A percentile compares a stretch with the other conserved stretches of the same genome.
Evolutionary conservation across 2,888 invertebrate species (phyloP).

Genomic region (Odontomyia ornata): DNA sequence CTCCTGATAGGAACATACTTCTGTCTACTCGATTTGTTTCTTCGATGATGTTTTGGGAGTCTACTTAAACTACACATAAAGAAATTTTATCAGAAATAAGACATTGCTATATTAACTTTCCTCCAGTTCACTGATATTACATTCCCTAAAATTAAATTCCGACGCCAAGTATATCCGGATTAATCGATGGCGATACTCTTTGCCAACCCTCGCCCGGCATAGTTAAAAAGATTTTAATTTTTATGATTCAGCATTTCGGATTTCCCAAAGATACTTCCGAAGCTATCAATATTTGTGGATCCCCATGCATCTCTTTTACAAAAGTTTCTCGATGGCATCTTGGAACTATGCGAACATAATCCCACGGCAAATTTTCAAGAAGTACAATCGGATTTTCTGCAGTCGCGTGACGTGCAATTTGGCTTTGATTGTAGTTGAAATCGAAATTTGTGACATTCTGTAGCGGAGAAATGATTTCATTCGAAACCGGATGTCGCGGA

Average conservation of each 20-base stretch:
- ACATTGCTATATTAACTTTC: too few relatives aligned
- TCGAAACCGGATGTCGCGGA: constrained; percentile 14
- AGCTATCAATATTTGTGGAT: not conserved
- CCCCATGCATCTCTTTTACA: not conserved
- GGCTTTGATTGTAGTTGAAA: constrained; percentile 21
- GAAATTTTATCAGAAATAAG: too few relatives aligned
- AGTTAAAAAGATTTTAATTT: not conserved
- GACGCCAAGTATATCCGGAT: too few relatives aligned
- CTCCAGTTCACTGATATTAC: too few relatives aligned
- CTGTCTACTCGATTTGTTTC: too few relatives aligned
- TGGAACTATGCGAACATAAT: not conserved
- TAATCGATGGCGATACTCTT: too few relatives aligned
- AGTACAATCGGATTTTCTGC: not conserved
- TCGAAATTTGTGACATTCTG: constrained; percentile 4
- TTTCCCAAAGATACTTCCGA: not conserved
- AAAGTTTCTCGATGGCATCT: not conserved
- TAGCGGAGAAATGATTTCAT: constrained; percentile 26
- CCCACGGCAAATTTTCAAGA: not conserved
- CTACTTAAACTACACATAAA: too few relatives aligned
- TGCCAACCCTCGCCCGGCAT: too few relatives aligned
- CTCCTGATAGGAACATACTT: too few relatives aligned
- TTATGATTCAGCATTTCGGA: not conserved
- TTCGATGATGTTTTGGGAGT: too few relatives aligned
- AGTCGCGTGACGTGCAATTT: constrained; percentile 5
- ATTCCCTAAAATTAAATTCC: too few relatives aligned